phyloP scores from a whole-genome alignment of 2,888 invertebrate genomes.

The Lasioglossum malachurum region DNA sequence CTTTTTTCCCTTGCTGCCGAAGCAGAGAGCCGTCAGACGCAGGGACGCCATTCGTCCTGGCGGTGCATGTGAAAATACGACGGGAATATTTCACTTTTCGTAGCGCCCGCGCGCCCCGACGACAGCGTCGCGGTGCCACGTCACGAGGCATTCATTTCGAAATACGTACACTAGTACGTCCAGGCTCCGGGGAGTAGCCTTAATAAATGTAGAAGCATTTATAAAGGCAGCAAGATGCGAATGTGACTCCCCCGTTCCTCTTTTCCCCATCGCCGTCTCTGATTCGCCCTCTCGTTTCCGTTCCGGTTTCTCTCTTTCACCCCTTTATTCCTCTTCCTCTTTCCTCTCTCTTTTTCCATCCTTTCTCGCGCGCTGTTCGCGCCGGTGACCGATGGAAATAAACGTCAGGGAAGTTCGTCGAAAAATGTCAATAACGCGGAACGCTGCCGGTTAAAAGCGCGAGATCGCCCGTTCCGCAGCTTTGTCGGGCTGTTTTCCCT shows the following conservation, averaged over 20 bases:
- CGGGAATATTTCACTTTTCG: constrained; percentile 85
- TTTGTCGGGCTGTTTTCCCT: not conserved
- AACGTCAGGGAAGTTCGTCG: constrained; percentile 46
- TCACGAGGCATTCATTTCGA: constrained; percentile 83
- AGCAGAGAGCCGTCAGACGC: constrained; percentile 81
- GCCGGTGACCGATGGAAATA: constrained; percentile 54
- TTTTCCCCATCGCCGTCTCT: constrained; percentile 21
- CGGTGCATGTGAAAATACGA: constrained; percentile 84
- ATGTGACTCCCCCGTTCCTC: constrained; percentile 67
- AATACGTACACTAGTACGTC: constrained; percentile 76
- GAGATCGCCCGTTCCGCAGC: not conserved
- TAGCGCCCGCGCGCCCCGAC: constrained; percentile 79
- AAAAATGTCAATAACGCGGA: constrained; percentile 63
- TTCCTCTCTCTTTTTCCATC: not conserved
- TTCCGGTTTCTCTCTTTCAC: not conserved
- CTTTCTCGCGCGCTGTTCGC: constrained; percentile 6
- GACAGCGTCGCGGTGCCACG: constrained; percentile 83
- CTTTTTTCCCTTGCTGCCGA: constrained; percentile 40
- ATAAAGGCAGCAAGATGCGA: constrained; percentile 79
- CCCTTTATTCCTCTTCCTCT: constrained; percentile 11
- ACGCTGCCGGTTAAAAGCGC: constrained; percentile 36
- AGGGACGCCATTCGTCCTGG: constrained; percentile 83
- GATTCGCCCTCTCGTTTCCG: constrained; percentile 6
- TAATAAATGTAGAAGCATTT: constrained; percentile 84
- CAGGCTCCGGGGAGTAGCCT: constrained; percentile 78